Conservation (phyloP, 2,113 vertebrate genomes). For the Oxyura jamaicensis region DNA sequence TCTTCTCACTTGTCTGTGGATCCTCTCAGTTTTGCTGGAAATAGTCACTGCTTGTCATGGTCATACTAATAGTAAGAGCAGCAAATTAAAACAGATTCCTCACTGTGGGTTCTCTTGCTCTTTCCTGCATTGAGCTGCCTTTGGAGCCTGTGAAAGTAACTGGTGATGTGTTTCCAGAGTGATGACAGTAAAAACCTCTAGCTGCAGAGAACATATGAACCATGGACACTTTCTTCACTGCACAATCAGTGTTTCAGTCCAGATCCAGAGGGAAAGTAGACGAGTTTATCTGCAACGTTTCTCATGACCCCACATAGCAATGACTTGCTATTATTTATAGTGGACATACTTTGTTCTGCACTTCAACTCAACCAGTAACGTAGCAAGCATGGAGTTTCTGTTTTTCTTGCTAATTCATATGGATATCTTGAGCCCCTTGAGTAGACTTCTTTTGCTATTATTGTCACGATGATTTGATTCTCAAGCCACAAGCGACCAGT, state of each 20-base stretch:
- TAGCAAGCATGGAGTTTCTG: neutral
- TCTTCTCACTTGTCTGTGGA: neutral
- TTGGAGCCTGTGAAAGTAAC: neutral
- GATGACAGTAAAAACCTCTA: neutral
- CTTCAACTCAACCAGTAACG: neutral
- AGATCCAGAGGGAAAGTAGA: neutral
- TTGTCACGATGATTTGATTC: neutral
- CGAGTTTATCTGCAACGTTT: neutral
- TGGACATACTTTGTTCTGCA: neutral
- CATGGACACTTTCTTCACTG: neutral
- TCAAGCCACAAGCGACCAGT: neutral
- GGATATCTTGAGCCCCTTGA: neutral
- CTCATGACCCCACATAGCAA: neutral
- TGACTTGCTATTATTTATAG: neutral
- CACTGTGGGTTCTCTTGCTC: neutral
- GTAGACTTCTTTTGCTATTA: rapidly evolving
- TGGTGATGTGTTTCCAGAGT: neutral
- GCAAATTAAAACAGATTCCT: neutral
- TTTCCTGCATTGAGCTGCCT: neutral
- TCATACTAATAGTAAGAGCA: neutral
- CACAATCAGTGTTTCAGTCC: neutral
- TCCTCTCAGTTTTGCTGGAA: neutral
- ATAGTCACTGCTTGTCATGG: neutral
- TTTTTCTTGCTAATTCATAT: neutral
- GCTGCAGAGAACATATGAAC: neutral